Evolutionary conservation across 2,113 vertebrate species (phyloP), one percentile per base, ranked within the genome.

Genomic region (Micronycteris hirsuta): DNA sequence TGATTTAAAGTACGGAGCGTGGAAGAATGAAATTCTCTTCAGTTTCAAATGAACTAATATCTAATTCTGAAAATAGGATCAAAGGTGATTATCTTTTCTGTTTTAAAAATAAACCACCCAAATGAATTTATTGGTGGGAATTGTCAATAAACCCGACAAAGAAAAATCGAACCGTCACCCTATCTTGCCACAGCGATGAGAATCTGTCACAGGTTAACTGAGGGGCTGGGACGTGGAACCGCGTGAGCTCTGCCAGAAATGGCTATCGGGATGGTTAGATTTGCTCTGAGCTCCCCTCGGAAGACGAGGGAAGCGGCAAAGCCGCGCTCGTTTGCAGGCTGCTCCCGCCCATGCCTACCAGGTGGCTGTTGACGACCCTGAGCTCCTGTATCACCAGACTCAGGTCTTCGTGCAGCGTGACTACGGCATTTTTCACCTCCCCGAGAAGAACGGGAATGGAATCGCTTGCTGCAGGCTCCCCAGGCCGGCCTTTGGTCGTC

Each of bases 381-480:
- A 97, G 95, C n/a, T 97, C 94, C 22, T 80, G 61, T 28, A 96
- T 89, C 86, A 92, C 96, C 63, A 65, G 49, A 80, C 43, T 76
- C 96, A 90, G 92, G 47, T 98, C 97, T 41, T 86, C 96, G 1
- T 97, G 94, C 5, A 98, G 67, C 20, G 68, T 83, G 63, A 86
- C 36, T 63, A 97, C 19, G 0, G 87, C 96, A 20, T 65, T 96
- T 94, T 94, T 98, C 1, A 97, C 92, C 73, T 98, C 97, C 33
- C 73, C 89, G 13, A 97, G 89, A 63, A 97, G 90, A 41, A 43
- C 47, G 1, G 22, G 17, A 52, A 82, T 49, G 41, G 81, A 58
- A 54, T 49, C 89, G 3, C 4, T 63, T 24, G 80, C 41, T 10
- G 76, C 68, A 16, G 90, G 58, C 16, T 85, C 91, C 38, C 33